phyloP scores from a whole-genome alignment of 2,888 invertebrate species.

The Clistopyga incitator region DNA sequence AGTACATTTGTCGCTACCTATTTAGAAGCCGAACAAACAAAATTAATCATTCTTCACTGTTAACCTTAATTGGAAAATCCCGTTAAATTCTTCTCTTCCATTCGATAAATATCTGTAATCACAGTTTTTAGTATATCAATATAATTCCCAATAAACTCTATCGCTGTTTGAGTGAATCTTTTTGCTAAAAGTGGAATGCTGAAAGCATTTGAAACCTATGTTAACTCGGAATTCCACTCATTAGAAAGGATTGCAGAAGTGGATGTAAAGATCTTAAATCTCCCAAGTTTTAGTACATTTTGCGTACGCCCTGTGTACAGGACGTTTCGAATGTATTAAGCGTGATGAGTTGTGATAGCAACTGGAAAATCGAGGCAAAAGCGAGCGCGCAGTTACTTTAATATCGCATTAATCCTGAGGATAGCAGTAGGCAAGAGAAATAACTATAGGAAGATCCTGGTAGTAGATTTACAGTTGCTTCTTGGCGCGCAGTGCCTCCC shows the following conservation, averaged over 20 bases:
- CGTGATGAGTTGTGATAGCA: background rate
- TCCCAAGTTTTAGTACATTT: background rate
- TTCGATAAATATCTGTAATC: no score
- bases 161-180: no score
- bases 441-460: slow-evolving; percentile 60
- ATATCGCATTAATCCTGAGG: slow-evolving; percentile 62
- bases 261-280: background rate
- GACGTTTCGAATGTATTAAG: background rate
- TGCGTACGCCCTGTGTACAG: slow-evolving; percentile 10
- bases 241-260: background rate
- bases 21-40: no score
- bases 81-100: no score
- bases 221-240: background rate
- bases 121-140: no score
- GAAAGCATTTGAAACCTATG: background rate
- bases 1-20: no score
- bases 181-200: no score
- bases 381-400: slow-evolving; percentile 59
- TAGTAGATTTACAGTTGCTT: slow-evolving; percentile 67
- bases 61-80: no score
- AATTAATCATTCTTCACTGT: no score
- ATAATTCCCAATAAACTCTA: no score
- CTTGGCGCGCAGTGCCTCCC: slow-evolving; percentile 66
- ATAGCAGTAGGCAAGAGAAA: slow-evolving; percentile 20
- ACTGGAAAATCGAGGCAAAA: slow-evolving; percentile 30